Conservation (phyloP, 2,113 vertebrate genomes). For the Malurus elegans region DNA sequence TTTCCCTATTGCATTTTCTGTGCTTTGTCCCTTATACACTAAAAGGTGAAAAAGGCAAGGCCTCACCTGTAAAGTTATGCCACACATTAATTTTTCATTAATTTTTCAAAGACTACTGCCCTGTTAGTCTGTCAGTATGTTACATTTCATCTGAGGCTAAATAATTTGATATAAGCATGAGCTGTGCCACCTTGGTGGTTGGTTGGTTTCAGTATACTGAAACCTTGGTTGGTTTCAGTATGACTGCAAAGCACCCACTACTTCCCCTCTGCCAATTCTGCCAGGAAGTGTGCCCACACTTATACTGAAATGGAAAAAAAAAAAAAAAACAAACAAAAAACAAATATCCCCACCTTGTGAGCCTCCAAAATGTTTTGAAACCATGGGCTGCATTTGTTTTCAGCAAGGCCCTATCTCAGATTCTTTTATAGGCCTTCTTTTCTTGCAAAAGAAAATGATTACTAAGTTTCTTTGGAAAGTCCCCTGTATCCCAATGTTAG, state of each 20-base stretch:
- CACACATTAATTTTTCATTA: not conserved
- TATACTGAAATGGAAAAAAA: not conserved
- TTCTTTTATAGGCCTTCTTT: not conserved
- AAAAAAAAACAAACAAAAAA: not conserved
- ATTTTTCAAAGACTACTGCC: not conserved
- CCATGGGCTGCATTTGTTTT: not conserved
- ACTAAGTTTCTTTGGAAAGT: not conserved
- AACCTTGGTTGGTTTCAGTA: slow-evolving; percentile 12
- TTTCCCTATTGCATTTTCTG: not conserved
- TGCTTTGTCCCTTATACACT: not conserved
- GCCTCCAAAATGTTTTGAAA: not conserved
- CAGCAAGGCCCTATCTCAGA: not conserved
- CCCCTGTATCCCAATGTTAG: not conserved
- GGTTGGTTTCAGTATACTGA: slow-evolving; percentile 15
- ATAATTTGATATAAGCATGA: not conserved
- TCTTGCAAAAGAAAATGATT: not conserved
- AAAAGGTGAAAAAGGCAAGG: not conserved
- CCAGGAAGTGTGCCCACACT: not conserved
- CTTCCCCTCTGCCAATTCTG: not conserved
- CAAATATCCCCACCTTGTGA: not conserved
- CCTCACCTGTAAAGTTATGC: not conserved
- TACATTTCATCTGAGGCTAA: not conserved
- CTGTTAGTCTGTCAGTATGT: not conserved
- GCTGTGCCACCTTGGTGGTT: not conserved
- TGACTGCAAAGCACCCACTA: not conserved